Evolutionary conservation across 1,140 invertebrate species (phyloP), one percentile per base, ranked within the genome.

Genomic region (Cydia amplana): DNA sequence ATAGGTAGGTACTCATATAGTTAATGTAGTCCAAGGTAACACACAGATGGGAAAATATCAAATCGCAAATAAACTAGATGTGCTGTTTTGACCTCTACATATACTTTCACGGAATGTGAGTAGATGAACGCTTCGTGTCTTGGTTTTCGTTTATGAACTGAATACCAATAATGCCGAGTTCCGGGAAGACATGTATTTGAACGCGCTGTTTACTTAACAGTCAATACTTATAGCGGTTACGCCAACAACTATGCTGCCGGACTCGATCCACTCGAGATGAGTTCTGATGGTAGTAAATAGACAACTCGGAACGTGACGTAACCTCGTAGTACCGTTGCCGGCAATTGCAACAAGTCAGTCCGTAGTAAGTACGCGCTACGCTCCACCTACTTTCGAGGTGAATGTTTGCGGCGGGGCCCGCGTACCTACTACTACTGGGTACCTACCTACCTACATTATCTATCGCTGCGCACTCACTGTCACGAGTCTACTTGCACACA

Each of bases 121-220:
- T 18, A 55, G 51, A 55, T 18, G 6, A 55, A 18, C 16, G 51
- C 6, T 20, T 18, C 55, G 55, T 60, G 55, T 60, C 20, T 60
- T 9, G 20, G n/a, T 60, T 60, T 60, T 60, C 18, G 55, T 60
- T 60, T 60, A 60, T 20, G 55, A 51, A 18, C 49, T 51, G n/a
- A 51, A 51, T 60, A 60, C 55, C 55, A 60, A 60, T 23, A 23
- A 6, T 55, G 51, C 16, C 16, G 16, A 55, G 55, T 20, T 23
- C 55, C 55, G 20, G 55, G 20, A 23, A 60, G 20, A 12, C 49
- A 18, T 18, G 55, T 60, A n/a, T 60, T 60, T 60, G 9, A 18
- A 60, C 20, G 20, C 23, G 55, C 9, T 60, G 55, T 60, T 60
- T 60, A 20, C 55, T 60, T n/a, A 60, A 60, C 3, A 23, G 0